Base-by-base conservation (phyloP, 1,140 invertebrate species). In the Danaus melanippus region DNA sequence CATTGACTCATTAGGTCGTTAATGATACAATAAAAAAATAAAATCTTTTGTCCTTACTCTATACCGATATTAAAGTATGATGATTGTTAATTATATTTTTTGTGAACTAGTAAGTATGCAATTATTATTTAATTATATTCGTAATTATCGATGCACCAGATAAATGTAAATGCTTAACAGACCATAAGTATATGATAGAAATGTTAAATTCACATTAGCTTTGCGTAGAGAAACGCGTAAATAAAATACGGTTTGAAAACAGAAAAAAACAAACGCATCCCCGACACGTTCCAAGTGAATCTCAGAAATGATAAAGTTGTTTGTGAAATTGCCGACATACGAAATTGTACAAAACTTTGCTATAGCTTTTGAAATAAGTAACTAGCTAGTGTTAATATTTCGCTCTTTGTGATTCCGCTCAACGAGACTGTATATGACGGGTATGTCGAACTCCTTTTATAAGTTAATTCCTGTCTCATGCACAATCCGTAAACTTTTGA, bases 341-440 rank as follows among this genome's bases (percentile, higher is more conserved):
- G 69, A 73, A 72, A 72, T 67, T 71, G 62, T 63, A 66, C 55
- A 66, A 78, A 84, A 83, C 69, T 80, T 77, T 61, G 68, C 71
- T 60, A 76, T 76, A 69, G 76, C 75, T 76, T 77, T 77, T 74
- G 65, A 79, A 72, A 84, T 76, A 81, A 81, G 76, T 78, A 75
- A 74, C 67, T 79, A 74, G 70, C 67, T 78, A 69, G 77, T 72
- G 75, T 76, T 83, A 80, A 81, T 81, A 75, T 79, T 78, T 71
- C 62, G 68, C 74, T 74, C 78, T 76, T 76, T 81, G 76, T 80
- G 76, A 79, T 72, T 72, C 75, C 60, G 53, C 62, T 57, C 57
- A 50, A 54, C 53, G 64, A 66, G 61, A 66, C 61, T 71, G 63
- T 77, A 62, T 76, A 71, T 73, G 68, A 62, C 58, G 71, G 67